Evolutionary conservation across 2,797 vertebrate species (phyloP), one percentile per base, ranked within the genome.

Genomic region (Prionace glauca): DNA sequence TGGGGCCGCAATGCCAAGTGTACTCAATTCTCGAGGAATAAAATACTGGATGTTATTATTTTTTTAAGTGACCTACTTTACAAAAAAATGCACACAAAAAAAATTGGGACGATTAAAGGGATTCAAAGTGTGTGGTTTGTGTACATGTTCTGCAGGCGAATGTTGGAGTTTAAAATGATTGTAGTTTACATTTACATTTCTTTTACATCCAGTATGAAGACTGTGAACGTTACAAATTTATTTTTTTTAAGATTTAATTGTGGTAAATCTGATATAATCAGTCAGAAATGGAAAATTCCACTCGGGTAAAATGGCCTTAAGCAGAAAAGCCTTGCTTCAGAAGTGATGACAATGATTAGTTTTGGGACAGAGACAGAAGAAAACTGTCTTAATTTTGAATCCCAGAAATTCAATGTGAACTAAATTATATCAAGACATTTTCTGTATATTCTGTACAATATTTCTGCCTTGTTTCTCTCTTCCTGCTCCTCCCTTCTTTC

Each of bases 41-140:
- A 92, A 90, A 65, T 69, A 69, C n/a, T 92, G 65, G 32, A 92
- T 67, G 60, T 67, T 92, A 91, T 92, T 92, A 67, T 92, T 62
- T 92, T 92, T 36, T 18, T 18, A 90, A 92, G 90, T 92, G 90
- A 92, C 90, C 90, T 92, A 92, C 62, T n/a, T 90, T 87, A 32
- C 50, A 32, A n/a, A 92, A 84, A 41, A 41, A 81, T 81, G 36
- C 79, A 81, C 11, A 77, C 11, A 77, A 77, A 81, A 84, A 41
- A 56, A 88, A 88, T 88, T 90, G 87, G 90, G 65, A 92, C 22
- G 65, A 69, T 69, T 67, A 24, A 36, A 92, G 90, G n/a, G 62
- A 92, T 67, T 92, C 62, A 92, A 92, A 92, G 88, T 91, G 36
- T 32, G 90, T 92, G 88, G 62, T 65, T 65, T 91, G 60, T 91